These are phyloP conservation scores for Heliconius eleuchia DNA, from an alignment of 1,140 invertebrate genomes.

Conservation along the genomic window DNA sequence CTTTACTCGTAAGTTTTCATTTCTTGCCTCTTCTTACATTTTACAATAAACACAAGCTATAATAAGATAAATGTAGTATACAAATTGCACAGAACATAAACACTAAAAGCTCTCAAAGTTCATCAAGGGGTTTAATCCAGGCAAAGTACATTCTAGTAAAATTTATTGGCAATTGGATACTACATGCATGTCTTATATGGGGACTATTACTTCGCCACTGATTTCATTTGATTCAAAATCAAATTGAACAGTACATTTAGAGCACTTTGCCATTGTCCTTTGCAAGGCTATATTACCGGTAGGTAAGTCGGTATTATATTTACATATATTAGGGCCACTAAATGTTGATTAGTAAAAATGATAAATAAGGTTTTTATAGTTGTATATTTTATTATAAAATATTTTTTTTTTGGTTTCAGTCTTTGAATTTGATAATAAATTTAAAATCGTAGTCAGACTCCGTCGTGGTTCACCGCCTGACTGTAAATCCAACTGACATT, in stretches of 20 bases:
- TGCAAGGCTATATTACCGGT: background rate
- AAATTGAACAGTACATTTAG: slow-evolving; percentile 1
- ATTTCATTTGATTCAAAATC: background rate
- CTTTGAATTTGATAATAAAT: too few relatives aligned
- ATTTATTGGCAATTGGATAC: background rate
- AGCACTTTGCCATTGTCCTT: slow-evolving; percentile 1
- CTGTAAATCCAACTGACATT: too few relatives aligned
- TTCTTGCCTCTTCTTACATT: too few relatives aligned
- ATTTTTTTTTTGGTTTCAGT: too few relatives aligned
- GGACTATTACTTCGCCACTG: background rate
- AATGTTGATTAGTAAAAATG: background rate
- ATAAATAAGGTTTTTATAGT: too few relatives aligned
- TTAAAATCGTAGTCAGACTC: too few relatives aligned
- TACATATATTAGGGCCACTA: background rate
- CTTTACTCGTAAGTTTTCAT: too few relatives aligned
- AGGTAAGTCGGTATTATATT: background rate
- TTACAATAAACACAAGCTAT: too few relatives aligned
- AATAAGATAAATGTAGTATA: too few relatives aligned
- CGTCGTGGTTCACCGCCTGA: too few relatives aligned
- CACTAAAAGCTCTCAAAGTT: background rate
- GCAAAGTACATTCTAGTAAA: background rate
- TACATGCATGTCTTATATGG: background rate
- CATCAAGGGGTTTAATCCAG: background rate
- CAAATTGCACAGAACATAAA: too few relatives aligned
- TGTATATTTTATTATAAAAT: too few relatives aligned